Conservation (phyloP, 2,888 invertebrate genomes). For the Protodeltote pygarga region DNA sequence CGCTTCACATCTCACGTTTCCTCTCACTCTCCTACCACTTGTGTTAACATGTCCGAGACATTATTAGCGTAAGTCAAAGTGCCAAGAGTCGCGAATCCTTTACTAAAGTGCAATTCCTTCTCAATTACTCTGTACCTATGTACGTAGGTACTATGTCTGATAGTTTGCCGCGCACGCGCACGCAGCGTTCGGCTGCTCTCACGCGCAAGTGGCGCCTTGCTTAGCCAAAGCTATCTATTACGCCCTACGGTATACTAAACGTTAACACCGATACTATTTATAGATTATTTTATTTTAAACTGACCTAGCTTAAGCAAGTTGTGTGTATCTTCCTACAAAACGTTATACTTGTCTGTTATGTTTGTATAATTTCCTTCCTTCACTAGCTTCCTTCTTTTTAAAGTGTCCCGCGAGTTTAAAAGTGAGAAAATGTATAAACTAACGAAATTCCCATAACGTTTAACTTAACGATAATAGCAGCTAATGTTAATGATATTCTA, state of each 20-base stretch:
- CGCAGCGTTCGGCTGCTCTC: slow-evolving; percentile 27
- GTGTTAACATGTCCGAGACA: slow-evolving; percentile 43
- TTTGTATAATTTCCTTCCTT: slow-evolving; percentile 29
- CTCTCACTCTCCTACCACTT: slow-evolving; percentile 33
- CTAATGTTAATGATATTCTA: slow-evolving; percentile 69
- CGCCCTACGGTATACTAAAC: slow-evolving; percentile 62
- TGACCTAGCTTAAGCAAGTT: slow-evolving; percentile 38
- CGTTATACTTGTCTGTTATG: slow-evolving; percentile 25
- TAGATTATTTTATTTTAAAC: slow-evolving; percentile 23
- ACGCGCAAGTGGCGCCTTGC: slow-evolving; percentile 56
- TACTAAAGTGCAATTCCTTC: slow-evolving; percentile 82
- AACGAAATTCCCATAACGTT: slow-evolving; percentile 57
- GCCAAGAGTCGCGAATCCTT: slow-evolving; percentile 80
- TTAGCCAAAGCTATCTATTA: slow-evolving; percentile 58
- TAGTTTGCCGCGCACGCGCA: slow-evolving; percentile 40
- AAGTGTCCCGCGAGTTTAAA: slow-evolving; percentile 66
- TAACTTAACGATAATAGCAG: slow-evolving; percentile 50
- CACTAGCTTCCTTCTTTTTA: slow-evolving; percentile 39
- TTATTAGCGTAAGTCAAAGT: slow-evolving; percentile 81
- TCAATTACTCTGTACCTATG: slow-evolving; percentile 69
- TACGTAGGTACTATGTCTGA: slow-evolving; percentile 51
- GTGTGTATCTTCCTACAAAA: slow-evolving; percentile 35
- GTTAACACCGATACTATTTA: slow-evolving; percentile 37
- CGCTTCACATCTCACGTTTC: slow-evolving; percentile 31
- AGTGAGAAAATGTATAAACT: slow-evolving; percentile 69